Evolutionary conservation across 2,113 vertebrate genomes (phyloP), one percentile per base, ranked within the genome.

Genomic region (Glaucomys volans): DNA sequence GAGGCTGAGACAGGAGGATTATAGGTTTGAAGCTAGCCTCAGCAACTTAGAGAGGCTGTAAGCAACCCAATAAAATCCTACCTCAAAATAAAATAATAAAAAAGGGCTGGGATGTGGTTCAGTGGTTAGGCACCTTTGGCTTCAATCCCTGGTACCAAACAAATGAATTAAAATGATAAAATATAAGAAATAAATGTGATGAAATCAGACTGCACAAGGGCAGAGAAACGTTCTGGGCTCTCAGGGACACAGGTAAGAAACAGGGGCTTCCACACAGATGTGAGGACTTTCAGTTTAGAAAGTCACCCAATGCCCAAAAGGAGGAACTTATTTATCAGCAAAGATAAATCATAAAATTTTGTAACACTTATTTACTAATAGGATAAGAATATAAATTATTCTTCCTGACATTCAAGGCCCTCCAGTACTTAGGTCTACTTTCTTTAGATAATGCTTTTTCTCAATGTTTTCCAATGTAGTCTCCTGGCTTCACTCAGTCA

Each of bases 131-230:
- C 18, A 20, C 18, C 54, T 18, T 20, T 54, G 54, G 54, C 17
- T 20, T 54, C 54, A 54, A 54, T 54, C 54, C 18, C 54, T 20
- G 54, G 54, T 20, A 54, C 54, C 18, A 54, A 54, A 54, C 7
- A 8, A 54, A 54, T 20, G 20, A 54, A 17, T 90, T 94, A 90
- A 97, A 87, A 50, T 85, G 20, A 96, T 16, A 86, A 85, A 92
- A 22, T 52, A 22, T 4, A 79, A 92, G 75, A 69, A 85, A 47
- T 9, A 93, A 90, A 76, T 8, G 0, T 87, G 20, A 85, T 32
- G 11, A 92, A 91, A 92, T 50, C 28, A 87, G 37, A 95, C 1
- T 88, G 37, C 74, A 86, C 17, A 57, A 86, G 30, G 40, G 20
- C 88, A 89, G n/a, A 8, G 7, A 93, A 93, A 2, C 2, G 24